Evolutionary conservation across 1,140 invertebrate genomes (phyloP), one percentile per base, ranked within the genome.

Genomic region (Halictus rubicundus): DNA sequence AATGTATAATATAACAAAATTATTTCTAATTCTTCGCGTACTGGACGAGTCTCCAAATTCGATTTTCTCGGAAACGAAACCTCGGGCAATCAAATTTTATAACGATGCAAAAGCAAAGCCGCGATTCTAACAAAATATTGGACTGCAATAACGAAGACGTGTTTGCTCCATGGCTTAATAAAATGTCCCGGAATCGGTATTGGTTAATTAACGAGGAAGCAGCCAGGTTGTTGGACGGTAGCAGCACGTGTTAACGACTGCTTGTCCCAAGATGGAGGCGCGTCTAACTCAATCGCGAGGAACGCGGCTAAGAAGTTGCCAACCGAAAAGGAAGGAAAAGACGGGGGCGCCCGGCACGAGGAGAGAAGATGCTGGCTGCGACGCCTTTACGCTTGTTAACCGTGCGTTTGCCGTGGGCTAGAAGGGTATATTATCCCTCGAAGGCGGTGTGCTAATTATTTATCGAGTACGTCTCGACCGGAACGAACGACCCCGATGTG

Each of bases 311-410:
- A 81, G 82, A 88, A 87, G 46, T 75, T 46, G 75, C 59, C 57
- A 39, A 52, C 66, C 52, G 66, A 70, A 74, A 69, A 80, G 42
- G 68, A 75, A 80, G 68, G 66, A 77, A 78, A 74, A 75, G 61
- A 68, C 49, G 16, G 9, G 42, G 10, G 59, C 37, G 64, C 68
- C 74, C 70, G 21, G 14, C 25, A 16, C 5, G 19, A 12, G 39
- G 39, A 37, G 39, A 6, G 21, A 8, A 65, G 65, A 83, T 61
- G 59, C 39, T 39, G 63, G 46, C 57, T 59, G 60, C 66, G 78
- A 82, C 69, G 71, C 60, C 77, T 87, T 88, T 81, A 83, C 80
- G 87, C 85, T 89, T 81, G 80, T 88, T 88, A 87, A 82, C 65
- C 64, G 73, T 69, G 74, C 65, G 59, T 52, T 61, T 4, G 37